These are phyloP conservation scores for Acanthurus leucopareius DNA, from an alignment of 2,797 vertebrate genomes.

Conservation along the genomic window DNA sequence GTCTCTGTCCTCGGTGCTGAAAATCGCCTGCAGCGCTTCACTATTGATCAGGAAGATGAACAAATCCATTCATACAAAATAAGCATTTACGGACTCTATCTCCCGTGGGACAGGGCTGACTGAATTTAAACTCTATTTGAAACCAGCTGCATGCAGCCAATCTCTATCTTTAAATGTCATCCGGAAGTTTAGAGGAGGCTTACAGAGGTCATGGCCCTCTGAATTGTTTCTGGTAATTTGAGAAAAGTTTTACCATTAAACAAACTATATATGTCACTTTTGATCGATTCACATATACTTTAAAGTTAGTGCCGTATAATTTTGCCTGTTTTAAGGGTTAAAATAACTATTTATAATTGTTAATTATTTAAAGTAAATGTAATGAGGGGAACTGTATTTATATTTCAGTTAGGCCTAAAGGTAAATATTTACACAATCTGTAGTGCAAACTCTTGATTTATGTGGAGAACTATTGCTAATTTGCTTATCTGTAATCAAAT, in stretches of 20 bases:
- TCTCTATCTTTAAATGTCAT: not conserved
- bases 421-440: not conserved
- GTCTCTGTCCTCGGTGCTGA: too few species aligned
- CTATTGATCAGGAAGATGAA: not conserved
- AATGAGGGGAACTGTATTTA: not conserved
- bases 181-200: not conserved
- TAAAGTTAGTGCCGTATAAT: not conserved
- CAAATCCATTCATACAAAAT: not conserved
- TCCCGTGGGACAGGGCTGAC: not conserved
- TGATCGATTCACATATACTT: not conserved
- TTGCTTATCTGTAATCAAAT: not conserved
- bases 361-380: too few species aligned
- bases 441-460: not conserved
- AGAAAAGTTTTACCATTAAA: not conserved
- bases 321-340: too few species aligned
- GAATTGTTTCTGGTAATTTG: not conserved
- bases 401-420: not conserved
- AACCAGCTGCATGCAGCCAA: not conserved
- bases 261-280: not conserved
- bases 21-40: conserved; percentile 32
- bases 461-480: not conserved
- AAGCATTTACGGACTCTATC: not conserved
- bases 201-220: not conserved
- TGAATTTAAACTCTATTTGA: not conserved
- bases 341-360: not conserved